These are phyloP conservation scores for Hyposmocoma kahamanoa DNA, from an alignment of 1,140 invertebrate genomes.

Conservation along the genomic window DNA sequence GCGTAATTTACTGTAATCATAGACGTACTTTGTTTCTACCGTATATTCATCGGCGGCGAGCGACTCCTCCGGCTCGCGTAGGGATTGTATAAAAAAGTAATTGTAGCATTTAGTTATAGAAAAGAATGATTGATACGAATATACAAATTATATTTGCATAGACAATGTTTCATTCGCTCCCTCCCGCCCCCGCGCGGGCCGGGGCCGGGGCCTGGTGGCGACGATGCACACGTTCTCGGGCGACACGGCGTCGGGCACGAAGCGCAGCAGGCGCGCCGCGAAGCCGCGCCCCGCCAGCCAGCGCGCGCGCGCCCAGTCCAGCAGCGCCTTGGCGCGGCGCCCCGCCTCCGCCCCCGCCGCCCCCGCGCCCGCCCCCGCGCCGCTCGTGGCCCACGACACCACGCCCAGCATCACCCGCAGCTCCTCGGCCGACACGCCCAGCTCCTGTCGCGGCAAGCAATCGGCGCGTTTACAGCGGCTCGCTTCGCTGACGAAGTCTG, in stretches of 20 bases:
- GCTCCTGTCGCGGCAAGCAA: too few species aligned
- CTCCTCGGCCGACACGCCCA: conserved; percentile 77
- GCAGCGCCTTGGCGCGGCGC: conserved; percentile 81
- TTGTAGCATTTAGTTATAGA: conserved; percentile 44
- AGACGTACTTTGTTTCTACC: too few species aligned
- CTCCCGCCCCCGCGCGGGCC: neutral
- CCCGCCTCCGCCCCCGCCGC: conserved; percentile 77
- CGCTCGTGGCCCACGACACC: conserved; percentile 90
- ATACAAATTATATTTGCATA: conserved; percentile 56
- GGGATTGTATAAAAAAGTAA: too few species aligned
- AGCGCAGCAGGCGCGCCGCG: conserved; percentile 76
- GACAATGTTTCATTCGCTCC: conserved; percentile 20
- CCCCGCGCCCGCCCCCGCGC: conserved; percentile 73
- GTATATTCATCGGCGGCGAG: too few species aligned
- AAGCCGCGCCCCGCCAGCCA: conserved; percentile 77
- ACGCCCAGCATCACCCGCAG: conserved; percentile 86
- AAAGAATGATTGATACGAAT: conserved; percentile 45
- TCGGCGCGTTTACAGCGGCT: too few species aligned
- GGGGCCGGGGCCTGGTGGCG: conserved; percentile 40
- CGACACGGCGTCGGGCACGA: conserved; percentile 78
- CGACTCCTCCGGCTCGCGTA: too few species aligned
- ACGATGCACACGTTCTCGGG: conserved; percentile 87
- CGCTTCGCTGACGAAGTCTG: too few species aligned
- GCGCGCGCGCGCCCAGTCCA: conserved; percentile 83
- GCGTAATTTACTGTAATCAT: too few species aligned